phyloP scores from a whole-genome alignment of 2,888 invertebrate genomes.

The Liposcelis brunnea region DNA sequence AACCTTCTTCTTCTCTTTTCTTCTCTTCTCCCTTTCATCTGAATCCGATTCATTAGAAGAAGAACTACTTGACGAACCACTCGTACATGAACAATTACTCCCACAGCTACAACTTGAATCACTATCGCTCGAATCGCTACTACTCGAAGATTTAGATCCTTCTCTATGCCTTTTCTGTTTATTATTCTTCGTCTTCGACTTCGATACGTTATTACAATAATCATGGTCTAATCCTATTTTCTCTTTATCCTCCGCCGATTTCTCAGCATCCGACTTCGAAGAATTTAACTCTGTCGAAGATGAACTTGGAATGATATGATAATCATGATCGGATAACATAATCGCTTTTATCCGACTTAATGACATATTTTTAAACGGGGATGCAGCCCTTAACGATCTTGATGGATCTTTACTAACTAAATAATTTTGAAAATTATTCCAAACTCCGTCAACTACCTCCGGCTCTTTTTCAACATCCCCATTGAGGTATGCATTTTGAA shows the following conservation, averaged over 20 bases:
- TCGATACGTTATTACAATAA: slow-evolving; percentile 21
- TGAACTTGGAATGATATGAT: slow-evolving; percentile 9
- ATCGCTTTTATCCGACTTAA: slow-evolving; percentile 13
- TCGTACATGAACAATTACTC: slow-evolving; percentile 67
- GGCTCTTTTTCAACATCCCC: slow-evolving; percentile 26
- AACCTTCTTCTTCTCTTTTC: slow-evolving; percentile 11
- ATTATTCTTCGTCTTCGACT: slow-evolving; percentile 31
- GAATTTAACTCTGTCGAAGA: slow-evolving; percentile 16
- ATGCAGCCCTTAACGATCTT: slow-evolving; percentile 14
- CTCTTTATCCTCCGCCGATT: slow-evolving; percentile 24
- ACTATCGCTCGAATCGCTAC: slow-evolving; percentile 51
- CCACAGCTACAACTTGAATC: slow-evolving; percentile 67
- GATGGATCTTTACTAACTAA: slow-evolving; percentile 42
- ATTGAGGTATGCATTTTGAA: background rate
- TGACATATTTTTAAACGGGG: background rate
- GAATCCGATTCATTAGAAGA: slow-evolving; percentile 38
- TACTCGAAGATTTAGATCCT: slow-evolving; percentile 41
- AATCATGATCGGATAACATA: slow-evolving; percentile 18
- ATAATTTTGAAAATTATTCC: slow-evolving; percentile 61
- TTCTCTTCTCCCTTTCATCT: slow-evolving; percentile 30
- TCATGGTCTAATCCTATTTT: slow-evolving; percentile 27
- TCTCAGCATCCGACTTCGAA: slow-evolving; percentile 20
- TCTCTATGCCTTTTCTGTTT: slow-evolving; percentile 13
- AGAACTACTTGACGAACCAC: slow-evolving; percentile 48
- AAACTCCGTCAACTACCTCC: slow-evolving; percentile 46